phyloP scores from a whole-genome alignment of 30 jellyfish, hydroid and myxozoan species.

The Calvadosia cruxmelitensis region DNA sequence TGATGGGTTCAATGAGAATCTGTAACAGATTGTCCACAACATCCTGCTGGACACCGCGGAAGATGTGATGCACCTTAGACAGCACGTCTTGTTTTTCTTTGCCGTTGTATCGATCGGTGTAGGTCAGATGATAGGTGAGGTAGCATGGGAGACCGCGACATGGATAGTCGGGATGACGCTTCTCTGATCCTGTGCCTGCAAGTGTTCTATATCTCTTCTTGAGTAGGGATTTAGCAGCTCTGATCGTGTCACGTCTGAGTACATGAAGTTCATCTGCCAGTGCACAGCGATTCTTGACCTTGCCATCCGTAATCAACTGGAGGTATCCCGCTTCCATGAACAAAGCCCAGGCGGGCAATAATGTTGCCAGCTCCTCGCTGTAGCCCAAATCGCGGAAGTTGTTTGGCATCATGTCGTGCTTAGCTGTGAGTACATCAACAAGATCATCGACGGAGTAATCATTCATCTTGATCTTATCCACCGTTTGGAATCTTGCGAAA shows the following conservation, averaged over 20 bases:
- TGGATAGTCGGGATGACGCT: not conserved
- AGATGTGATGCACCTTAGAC: not conserved
- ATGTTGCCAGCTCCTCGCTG: conserved; percentile 1
- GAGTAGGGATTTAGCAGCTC: not conserved
- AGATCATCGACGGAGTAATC: not conserved
- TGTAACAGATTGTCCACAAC: not conserved
- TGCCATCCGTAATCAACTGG: not conserved
- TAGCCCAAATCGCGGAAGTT: not conserved
- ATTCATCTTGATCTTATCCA: not conserved
- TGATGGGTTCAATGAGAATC: not conserved
- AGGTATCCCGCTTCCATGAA: not conserved
- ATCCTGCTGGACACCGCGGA: not conserved
- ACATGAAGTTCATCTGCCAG: not conserved
- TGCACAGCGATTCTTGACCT: not conserved
- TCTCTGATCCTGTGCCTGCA: not conserved
- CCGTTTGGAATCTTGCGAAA: not conserved
- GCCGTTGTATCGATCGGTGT: not conserved
- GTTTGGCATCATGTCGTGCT: not conserved
- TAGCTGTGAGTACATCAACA: not conserved
- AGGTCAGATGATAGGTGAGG: not conserved
- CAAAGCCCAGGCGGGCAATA: not conserved
- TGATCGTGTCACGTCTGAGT: not conserved
- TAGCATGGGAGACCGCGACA: not conserved
- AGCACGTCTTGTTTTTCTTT: not conserved
- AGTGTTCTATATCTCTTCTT: not conserved